These are phyloP conservation scores for Anguilla japonica DNA, from an alignment of 2,113 vertebrate genomes.

Conservation along the genomic window DNA sequence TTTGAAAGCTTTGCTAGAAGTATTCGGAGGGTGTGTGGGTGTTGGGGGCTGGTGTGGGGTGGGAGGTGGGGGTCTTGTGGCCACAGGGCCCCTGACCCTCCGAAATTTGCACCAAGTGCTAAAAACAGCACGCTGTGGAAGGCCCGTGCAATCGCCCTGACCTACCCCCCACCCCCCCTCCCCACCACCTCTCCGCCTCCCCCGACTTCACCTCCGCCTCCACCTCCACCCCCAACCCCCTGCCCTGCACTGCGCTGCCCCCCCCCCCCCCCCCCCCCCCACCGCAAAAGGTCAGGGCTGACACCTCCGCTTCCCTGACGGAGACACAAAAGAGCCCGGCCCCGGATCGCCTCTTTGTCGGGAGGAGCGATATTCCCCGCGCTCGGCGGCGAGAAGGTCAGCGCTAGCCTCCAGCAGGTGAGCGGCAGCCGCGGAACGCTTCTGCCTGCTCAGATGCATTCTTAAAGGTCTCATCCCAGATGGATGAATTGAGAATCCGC, in stretches of 20 bases:
- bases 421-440: slow-evolving; percentile 29
- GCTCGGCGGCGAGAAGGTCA: slow-evolving; percentile 61
- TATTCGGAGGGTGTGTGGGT: neutral
- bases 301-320: slow-evolving; percentile 41
- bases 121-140: neutral
- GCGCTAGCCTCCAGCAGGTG: slow-evolving; percentile 55
- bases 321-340: slow-evolving; percentile 33
- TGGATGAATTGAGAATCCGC: slow-evolving; percentile 35
- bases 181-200: neutral
- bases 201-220: neutral
- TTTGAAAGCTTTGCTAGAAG: neutral
- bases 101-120: neutral
- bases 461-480: slow-evolving; percentile 56
- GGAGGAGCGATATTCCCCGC: slow-evolving; percentile 42
- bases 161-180: neutral
- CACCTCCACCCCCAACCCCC: neutral
- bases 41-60: neutral
- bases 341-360: slow-evolving; percentile 32
- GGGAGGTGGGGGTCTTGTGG: neutral
- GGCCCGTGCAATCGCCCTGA: neutral
- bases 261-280: neutral
- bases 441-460: slow-evolving; percentile 35
- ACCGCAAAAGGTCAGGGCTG: slow-evolving; percentile 54
- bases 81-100: neutral
- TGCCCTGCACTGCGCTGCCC: neutral